Base-by-base conservation (phyloP, 2,888 invertebrate genomes). In the Sinohyriopsis cumingii region DNA sequence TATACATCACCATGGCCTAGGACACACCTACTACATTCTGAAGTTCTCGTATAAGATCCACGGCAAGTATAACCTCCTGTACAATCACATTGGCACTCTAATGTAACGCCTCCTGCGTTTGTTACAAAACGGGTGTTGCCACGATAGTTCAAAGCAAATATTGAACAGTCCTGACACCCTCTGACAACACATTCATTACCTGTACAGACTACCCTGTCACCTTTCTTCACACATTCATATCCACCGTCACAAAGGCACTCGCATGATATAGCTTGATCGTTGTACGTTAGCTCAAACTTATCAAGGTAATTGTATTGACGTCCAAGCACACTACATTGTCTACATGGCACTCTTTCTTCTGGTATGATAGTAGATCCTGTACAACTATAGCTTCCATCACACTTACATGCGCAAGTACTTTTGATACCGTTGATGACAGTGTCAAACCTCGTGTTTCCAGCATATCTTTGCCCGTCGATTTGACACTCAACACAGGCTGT, bases 31-130 rank as follows among this genome's bases (percentile, higher is more conserved):
- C 67, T 57, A 62, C 86, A 84, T 7, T 76, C 71, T 33, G 71
- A 67, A 12, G 73, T 72, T 18, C 72, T 67, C n/a, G 65, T 56
- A 55, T 72, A 63, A 57, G 75, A 77, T 7, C 77, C 77, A 60
- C 68, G 69, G 45, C 77, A 77, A 7, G 68, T 64, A 60, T 75
- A 77, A 59, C 69, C 73, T 7, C 87, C 86, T 45, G 82, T 80
- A 73, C 87, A 87, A 53, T 76, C 75, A 60, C 87, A 87, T 2
- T 72, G 72, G 67, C 87, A 87, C 22, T 80, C 65, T 66, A 83
- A 75, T 67, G 75, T 70, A 25, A 78, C 73, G 53, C 81, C 79
- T 55, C 82, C 80, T 0, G 81, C 79, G 12, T 81, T 74, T 0
- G 81, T 73, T n/a, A 76, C 73, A 65, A 86, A 86, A 19, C 68